Percentiles rank a stretch among this genome's conserved stretches.
These are phyloP conservation scores for Abrostola triplasia DNA, from an alignment of 2,888 invertebrate genomes.

Conservation along the genomic window DNA sequence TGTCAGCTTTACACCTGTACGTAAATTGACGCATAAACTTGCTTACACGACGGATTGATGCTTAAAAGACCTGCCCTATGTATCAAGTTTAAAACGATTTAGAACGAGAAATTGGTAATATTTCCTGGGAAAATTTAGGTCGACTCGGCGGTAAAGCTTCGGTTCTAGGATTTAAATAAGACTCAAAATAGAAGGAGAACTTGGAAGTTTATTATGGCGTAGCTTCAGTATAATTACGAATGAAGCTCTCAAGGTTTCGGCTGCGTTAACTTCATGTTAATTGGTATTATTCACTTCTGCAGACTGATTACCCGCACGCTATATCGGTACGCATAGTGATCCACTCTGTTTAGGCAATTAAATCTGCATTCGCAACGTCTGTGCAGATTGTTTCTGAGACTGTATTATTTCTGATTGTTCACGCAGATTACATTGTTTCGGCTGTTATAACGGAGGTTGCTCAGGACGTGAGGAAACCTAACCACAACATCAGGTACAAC, in stretches of 20 bases:
- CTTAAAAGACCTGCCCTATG: constrained; percentile 34
- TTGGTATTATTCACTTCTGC: constrained; percentile 27
- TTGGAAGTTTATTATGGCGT: background rate
- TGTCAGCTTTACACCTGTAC: constrained; percentile 55
- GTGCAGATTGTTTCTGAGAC: constrained; percentile 43
- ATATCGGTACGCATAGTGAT: constrained; percentile 39
- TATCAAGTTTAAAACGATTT: constrained; percentile 19
- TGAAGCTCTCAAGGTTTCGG: background rate
- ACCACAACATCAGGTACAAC: constrained; percentile 17
- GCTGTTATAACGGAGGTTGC: constrained; percentile 43
- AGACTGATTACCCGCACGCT: constrained; percentile 34
- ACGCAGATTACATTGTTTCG: constrained; percentile 62
- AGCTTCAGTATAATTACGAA: background rate
- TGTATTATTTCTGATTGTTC: constrained; percentile 59
- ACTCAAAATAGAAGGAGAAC: background rate
- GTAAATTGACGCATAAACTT: constrained; percentile 48
- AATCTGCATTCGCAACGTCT: constrained; percentile 55
- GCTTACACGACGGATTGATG: constrained; percentile 40
- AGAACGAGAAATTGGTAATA: constrained; percentile 4
- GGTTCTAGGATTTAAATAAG: background rate
- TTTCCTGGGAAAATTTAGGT: background rate
- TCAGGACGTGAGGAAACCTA: constrained; percentile 31
- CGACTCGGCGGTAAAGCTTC: background rate
- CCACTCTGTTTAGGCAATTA: constrained; percentile 53
- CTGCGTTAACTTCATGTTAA: constrained; percentile 17